These are phyloP conservation scores for Stratiomys singularior DNA, from an alignment of 2,888 invertebrate genomes.

Conservation along the genomic window DNA sequence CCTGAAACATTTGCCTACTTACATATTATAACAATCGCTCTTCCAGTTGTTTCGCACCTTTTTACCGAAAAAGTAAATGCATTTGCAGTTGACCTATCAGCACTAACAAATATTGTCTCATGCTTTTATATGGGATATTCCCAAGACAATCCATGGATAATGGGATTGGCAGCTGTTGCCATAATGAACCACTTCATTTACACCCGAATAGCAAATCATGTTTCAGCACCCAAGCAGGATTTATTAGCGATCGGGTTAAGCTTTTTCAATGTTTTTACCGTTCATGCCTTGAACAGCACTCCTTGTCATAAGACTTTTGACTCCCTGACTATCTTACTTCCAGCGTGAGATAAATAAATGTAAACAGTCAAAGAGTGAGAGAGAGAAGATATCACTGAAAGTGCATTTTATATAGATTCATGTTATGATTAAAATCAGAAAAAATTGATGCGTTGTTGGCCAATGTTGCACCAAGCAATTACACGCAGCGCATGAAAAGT, in stretches of 20 bases:
- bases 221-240: constrained; percentile 43
- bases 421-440: not conserved
- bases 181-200: constrained; percentile 47
- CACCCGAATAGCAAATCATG: constrained; percentile 25
- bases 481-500: not conserved
- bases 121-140: constrained; percentile 37
- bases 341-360: too few species aligned
- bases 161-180: constrained; percentile 38
- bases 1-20: not conserved
- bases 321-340: not conserved
- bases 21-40: not conserved
- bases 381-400: not conserved
- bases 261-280: constrained; percentile 41
- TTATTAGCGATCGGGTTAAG: constrained; percentile 43
- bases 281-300: constrained; percentile 3
- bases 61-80: not conserved
- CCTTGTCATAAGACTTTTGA: not conserved
- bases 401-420: not conserved
- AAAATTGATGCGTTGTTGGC: not conserved
- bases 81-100: constrained; percentile 13
- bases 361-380: too few species aligned
- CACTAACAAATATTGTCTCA: constrained; percentile 35
- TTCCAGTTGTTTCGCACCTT: constrained; percentile 16
- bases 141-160: constrained; percentile 46
- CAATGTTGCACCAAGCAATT: not conserved